These are phyloP conservation scores for Meriones unguiculatus DNA, from an alignment of 2,113 vertebrate species.

Conservation along the genomic window DNA sequence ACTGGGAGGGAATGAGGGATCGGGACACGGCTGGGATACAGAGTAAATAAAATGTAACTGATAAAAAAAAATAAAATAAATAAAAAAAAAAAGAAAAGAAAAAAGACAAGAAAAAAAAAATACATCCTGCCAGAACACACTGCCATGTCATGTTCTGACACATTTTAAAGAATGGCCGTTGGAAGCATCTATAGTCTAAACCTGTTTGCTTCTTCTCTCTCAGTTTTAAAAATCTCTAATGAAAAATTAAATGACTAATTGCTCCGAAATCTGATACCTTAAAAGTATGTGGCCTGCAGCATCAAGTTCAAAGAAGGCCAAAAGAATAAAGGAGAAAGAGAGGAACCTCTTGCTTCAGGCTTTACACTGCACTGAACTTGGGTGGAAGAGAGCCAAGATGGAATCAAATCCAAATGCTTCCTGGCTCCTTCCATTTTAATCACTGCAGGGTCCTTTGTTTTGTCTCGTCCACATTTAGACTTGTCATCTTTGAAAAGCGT, in stretches of 20 bases:
- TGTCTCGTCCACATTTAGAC: slow-evolving; percentile 59
- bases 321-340: slow-evolving; percentile 43
- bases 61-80: no score
- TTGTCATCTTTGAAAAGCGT: slow-evolving; percentile 67
- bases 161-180: neutral
- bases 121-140: neutral
- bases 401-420: slow-evolving; percentile 83
- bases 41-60: no score
- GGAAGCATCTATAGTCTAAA: slow-evolving; percentile 9
- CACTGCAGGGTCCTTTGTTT: slow-evolving; percentile 72
- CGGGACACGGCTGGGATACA: no score
- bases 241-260: slow-evolving; percentile 48
- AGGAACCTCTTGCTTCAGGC: slow-evolving; percentile 58
- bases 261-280: slow-evolving; percentile 27
- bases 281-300: slow-evolving; percentile 18
- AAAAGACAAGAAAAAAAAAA: no score
- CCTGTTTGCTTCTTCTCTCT: neutral
- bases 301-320: slow-evolving; percentile 63
- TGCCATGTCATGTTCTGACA: neutral
- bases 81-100: no score
- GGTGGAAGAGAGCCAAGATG: slow-evolving; percentile 71
- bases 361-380: slow-evolving; percentile 60
- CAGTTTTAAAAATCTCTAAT: slow-evolving; percentile 12
- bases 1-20: no score
- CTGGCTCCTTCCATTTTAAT: slow-evolving; percentile 75